Evolutionary conservation across 2,888 invertebrate species (phyloP).

Genomic region (Cybosia mesomella): DNA sequence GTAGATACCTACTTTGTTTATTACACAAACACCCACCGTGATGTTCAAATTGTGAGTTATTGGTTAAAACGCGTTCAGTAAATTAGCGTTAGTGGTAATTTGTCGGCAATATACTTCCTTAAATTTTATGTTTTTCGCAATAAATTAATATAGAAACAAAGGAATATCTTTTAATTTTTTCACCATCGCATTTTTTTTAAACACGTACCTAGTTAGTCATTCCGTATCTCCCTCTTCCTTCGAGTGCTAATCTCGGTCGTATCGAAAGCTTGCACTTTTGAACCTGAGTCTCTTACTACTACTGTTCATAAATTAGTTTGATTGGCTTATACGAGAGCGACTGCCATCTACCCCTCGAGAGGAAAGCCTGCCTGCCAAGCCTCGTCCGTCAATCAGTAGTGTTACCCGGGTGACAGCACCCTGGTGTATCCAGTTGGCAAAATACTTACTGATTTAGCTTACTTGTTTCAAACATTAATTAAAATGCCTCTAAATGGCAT

Average conservation of each 20-base stretch:
- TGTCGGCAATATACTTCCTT: conserved; percentile 47
- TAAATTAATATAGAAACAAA: conserved; percentile 29
- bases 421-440: conserved; percentile 9
- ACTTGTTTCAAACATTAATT: conserved; percentile 30
- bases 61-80: conserved; percentile 57
- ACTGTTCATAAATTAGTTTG: not conserved
- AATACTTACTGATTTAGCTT: conserved; percentile 18
- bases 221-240: no score
- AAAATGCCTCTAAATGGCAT: conserved; percentile 35
- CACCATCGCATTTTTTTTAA: conserved; percentile 19
- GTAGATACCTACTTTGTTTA: conserved; percentile 55
- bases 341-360: not conserved
- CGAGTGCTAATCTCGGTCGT: no score
- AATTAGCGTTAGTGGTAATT: conserved; percentile 71
- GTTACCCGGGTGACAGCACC: not conserved
- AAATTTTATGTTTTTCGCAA: conserved; percentile 34
- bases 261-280: not conserved
- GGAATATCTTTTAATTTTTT: conserved; percentile 37
- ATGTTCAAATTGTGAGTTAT: conserved; percentile 65
- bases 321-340: not conserved
- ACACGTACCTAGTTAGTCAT: not conserved
- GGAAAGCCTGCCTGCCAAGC: not conserved
- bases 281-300: not conserved
- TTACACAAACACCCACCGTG: conserved; percentile 59
- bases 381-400: not conserved